Conservation (phyloP, 2,888 invertebrate species). For the Miltochrista miniata region DNA sequence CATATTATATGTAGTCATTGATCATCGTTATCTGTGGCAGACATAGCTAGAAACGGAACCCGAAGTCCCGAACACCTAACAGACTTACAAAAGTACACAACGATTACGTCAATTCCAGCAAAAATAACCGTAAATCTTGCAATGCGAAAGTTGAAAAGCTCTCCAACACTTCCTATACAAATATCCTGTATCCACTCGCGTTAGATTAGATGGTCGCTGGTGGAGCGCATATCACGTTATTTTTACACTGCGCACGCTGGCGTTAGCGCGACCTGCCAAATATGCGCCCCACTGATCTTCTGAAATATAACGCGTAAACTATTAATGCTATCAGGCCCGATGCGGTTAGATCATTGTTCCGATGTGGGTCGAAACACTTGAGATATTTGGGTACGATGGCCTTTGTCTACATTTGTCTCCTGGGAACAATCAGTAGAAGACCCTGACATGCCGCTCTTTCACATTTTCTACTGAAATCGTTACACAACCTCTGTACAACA, state of each 20-base stretch:
- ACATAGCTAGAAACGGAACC: too few relatives aligned
- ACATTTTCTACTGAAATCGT: too few relatives aligned
- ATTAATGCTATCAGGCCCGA: constrained; percentile 16
- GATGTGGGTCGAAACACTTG: not conserved
- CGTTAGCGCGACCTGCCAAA: constrained; percentile 70
- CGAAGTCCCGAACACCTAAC: too few relatives aligned
- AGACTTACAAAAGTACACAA: too few relatives aligned
- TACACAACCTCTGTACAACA: too few relatives aligned
- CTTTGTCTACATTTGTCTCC: not conserved
- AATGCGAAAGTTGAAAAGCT: not conserved
- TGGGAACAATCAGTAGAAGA: too few relatives aligned
- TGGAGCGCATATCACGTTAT: constrained; percentile 34
- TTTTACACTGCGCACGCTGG: constrained; percentile 39
- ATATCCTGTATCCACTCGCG: constrained; percentile 1
- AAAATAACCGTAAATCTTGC: too few relatives aligned
- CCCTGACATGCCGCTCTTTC: too few relatives aligned
- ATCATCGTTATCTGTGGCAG: too few relatives aligned
- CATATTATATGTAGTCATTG: too few relatives aligned
- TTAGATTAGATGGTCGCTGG: constrained; percentile 29
- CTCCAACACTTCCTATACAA: not conserved
- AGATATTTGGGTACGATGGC: not conserved
- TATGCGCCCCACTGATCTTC: constrained; percentile 75
- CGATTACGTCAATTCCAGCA: too few relatives aligned
- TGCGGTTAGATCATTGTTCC: not conserved
- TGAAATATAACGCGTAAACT: constrained; percentile 37